These are phyloP conservation scores for Pantelozetes paolii DNA, from an alignment of 2,888 invertebrate species.

Conservation along the genomic window DNA sequence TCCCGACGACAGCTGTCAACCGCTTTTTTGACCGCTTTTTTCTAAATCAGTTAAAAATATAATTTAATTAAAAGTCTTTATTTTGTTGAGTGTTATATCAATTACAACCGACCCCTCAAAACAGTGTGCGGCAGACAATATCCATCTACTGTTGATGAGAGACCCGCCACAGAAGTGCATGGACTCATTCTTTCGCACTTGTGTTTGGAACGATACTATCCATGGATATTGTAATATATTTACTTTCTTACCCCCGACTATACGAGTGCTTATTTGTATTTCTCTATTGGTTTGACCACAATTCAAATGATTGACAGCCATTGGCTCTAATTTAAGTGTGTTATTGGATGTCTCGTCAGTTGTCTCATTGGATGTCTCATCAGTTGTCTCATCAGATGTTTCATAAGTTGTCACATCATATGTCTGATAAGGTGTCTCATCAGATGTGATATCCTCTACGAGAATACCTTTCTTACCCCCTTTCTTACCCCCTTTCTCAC, in stretches of 20 bases:
- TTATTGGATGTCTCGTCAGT: too few species aligned
- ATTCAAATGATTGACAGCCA: too few species aligned
- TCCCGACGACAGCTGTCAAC: neutral
- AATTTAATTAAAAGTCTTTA: neutral
- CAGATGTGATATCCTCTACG: too few species aligned
- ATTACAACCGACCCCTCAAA: constrained; percentile 34
- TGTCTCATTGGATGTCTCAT: too few species aligned
- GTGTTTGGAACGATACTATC: constrained; percentile 9
- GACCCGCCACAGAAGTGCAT: constrained; percentile 41
- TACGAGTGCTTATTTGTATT: neutral
- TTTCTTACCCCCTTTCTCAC: too few species aligned
- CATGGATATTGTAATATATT: neutral
- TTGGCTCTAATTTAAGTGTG: too few species aligned
- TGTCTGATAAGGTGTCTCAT: too few species aligned
- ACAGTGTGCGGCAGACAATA: constrained; percentile 46
- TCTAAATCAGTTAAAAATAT: neutral
- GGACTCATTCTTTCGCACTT: neutral
- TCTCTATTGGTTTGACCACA: neutral
- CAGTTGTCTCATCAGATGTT: too few species aligned
- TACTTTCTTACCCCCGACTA: neutral
- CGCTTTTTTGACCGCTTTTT: neutral
- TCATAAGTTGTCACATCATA: too few species aligned
- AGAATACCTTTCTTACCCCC: too few species aligned
- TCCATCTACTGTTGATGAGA: constrained; percentile 42
- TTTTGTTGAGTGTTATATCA: neutral